Evolutionary conservation across 2,888 invertebrate species (phyloP).

Genomic region (Steinernema carpocapsae): DNA sequence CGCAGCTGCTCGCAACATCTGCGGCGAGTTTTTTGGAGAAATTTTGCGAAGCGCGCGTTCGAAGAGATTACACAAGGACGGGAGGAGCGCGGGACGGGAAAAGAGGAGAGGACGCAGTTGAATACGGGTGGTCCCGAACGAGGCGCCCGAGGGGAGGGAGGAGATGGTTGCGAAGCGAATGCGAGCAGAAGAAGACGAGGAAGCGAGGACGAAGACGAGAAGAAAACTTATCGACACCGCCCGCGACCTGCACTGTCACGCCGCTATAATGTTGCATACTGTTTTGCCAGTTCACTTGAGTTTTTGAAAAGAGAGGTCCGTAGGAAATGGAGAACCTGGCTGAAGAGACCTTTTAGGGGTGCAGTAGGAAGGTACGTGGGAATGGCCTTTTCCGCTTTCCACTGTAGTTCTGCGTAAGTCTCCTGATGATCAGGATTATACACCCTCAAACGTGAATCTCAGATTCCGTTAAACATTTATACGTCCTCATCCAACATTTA

Average conservation of each 20-base stretch:
- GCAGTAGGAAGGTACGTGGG: no score
- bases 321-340: no score
- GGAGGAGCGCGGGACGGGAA: background rate
- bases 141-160: background rate
- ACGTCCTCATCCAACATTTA: no score
- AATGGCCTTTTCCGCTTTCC: no score
- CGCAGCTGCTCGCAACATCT: constrained; percentile 28
- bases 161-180: background rate
- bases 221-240: constrained; percentile 22
- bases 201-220: no score
- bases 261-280: constrained; percentile 15
- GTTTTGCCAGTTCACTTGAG: background rate
- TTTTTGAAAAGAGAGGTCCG: background rate
- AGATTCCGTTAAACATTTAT: no score
- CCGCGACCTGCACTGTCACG: background rate
- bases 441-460: no score
- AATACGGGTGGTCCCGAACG: constrained; percentile 20
- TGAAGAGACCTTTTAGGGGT: no score
- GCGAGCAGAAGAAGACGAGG: background rate
- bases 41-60: constrained; percentile 26
- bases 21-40: constrained; percentile 21
- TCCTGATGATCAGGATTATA: no score
- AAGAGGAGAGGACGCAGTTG: background rate
- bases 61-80: constrained; percentile 31
- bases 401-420: no score